Conservation (phyloP, 2,797 vertebrate genomes). For the Alca torda region DNA sequence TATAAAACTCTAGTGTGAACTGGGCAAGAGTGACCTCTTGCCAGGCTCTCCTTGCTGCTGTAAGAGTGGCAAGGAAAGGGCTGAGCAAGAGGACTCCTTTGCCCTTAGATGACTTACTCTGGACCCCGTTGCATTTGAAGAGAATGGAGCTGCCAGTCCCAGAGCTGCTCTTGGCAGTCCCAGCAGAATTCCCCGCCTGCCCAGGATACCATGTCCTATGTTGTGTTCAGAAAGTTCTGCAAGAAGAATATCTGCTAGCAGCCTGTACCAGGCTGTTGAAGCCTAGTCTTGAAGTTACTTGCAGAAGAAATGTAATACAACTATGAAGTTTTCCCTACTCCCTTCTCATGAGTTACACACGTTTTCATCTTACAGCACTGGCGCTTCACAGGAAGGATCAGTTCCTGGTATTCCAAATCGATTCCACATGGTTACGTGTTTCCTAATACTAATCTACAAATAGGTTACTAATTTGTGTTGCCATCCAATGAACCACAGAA, state of each 20-base stretch:
- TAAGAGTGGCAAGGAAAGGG: not conserved
- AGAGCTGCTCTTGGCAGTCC: not conserved
- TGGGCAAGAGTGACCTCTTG: not conserved
- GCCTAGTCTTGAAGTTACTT: not conserved
- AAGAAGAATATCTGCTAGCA: not conserved
- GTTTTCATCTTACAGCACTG: not conserved
- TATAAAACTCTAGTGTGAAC: not conserved
- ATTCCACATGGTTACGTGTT: not conserved
- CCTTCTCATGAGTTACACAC: not conserved
- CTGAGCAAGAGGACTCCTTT: not conserved
- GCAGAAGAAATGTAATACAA: not conserved
- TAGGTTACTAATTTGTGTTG: not conserved
- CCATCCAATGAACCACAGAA: not conserved
- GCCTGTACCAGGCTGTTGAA: not conserved
- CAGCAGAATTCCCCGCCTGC: not conserved
- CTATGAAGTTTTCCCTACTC: not conserved
- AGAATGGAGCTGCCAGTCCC: not conserved
- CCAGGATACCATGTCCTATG: fast-evolving
- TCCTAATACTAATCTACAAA: not conserved
- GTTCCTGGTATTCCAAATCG: not conserved
- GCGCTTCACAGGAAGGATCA: not conserved
- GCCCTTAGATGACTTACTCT: not conserved
- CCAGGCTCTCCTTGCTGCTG: not conserved
- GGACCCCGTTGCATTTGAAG: not conserved
- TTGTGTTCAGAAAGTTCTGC: not conserved